phyloP scores from a whole-genome alignment of 2,797 vertebrate genomes.

The Arrhamphus sclerolepis region DNA sequence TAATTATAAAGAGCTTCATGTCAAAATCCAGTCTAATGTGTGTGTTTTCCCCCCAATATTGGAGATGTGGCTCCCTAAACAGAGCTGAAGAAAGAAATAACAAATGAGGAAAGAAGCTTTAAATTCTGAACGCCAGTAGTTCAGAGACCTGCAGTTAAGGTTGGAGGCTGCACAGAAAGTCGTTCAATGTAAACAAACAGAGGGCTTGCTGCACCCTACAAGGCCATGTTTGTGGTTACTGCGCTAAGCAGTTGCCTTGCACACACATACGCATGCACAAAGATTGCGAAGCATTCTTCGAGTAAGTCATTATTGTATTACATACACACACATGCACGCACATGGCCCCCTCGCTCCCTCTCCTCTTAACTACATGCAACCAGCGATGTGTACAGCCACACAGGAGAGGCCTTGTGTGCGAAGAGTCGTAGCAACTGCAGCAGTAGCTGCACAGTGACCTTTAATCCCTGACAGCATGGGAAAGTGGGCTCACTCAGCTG shows the following conservation, averaged over 20 bases:
- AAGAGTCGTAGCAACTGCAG: constrained; percentile 75
- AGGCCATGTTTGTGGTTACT: no score
- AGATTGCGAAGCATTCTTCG: constrained; percentile 21
- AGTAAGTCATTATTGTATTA: constrained; percentile 33
- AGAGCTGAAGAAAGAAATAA: constrained; percentile 49
- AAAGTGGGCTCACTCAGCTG: constrained; percentile 82
- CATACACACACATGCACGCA: constrained; percentile 1
- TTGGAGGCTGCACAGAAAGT: not conserved
- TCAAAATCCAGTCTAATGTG: constrained; percentile 36
- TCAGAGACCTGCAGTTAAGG: constrained; percentile 54
- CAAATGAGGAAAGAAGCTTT: constrained; percentile 65
- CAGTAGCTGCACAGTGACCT: constrained; percentile 72
- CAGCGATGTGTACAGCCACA: constrained; percentile 52
- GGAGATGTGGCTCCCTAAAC: constrained; percentile 40
- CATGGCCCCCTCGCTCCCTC: constrained; percentile 34
- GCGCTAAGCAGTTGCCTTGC: not conserved
- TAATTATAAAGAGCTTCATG: constrained; percentile 1
- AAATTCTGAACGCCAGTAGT: constrained; percentile 47
- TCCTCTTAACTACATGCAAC: constrained; percentile 45
- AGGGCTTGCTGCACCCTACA: no score
- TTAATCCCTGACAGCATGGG: constrained; percentile 79
- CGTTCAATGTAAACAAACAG: no score
- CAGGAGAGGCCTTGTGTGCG: constrained; percentile 74
- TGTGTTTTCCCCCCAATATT: constrained; percentile 36
- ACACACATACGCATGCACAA: constrained; percentile 25